A percentile compares a stretch with the other conserved stretches of the same genome.
Conservation (phyloP, 2,797 vertebrate species). For the Pitangus sulphuratus region DNA sequence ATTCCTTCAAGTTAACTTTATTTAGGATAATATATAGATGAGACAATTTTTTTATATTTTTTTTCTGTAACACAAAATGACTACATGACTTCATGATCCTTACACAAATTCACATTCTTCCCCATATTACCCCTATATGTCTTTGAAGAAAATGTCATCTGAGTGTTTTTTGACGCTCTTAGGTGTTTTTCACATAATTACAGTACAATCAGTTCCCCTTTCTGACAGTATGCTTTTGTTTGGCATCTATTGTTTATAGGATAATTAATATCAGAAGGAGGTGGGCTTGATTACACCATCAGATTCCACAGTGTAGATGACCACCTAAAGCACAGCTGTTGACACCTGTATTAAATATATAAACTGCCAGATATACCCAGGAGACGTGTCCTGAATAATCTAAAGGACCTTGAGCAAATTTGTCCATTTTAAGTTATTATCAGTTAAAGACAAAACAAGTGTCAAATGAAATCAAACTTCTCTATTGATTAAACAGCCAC, state of each 20-base stretch:
- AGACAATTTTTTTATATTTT: neutral
- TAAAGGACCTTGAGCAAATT: constrained; percentile 31
- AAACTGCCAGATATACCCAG: neutral
- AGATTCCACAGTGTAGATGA: neutral
- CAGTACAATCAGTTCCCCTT: neutral
- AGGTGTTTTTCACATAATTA: neutral
- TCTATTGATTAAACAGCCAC: neutral
- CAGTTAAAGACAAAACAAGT: neutral
- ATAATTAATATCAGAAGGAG: neutral
- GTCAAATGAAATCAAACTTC: neutral
- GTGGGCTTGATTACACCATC: neutral
- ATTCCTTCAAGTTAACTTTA: neutral
- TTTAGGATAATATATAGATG: neutral
- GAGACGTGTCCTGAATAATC: neutral
- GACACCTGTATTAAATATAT: neutral
- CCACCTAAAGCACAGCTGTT: neutral
- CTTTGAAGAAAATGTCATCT: neutral
- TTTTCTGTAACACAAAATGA: neutral
- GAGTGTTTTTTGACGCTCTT: neutral
- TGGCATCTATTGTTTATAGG: neutral
- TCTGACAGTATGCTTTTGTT: neutral
- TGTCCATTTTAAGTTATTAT: neutral
- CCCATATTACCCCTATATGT: accelerated
- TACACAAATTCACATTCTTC: neutral
- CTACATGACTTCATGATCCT: neutral